These are phyloP conservation scores for Pterostichus niger DNA, from an alignment of 2,888 invertebrate genomes.

Conservation along the genomic window DNA sequence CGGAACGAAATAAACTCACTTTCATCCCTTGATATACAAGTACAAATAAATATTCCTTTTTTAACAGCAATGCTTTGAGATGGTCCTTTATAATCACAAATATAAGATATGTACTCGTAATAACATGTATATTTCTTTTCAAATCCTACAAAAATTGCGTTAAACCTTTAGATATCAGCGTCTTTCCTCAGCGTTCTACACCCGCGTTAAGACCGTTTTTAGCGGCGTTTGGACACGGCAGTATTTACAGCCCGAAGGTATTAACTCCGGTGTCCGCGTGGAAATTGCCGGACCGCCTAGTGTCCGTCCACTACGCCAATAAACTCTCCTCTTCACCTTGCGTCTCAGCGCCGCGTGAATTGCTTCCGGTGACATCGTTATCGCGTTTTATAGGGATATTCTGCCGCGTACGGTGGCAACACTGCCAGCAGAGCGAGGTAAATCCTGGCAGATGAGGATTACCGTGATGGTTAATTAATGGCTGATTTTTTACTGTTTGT, in stretches of 20 bases:
- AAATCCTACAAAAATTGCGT: too few species aligned
- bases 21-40: too few species aligned
- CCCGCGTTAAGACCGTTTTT: neutral
- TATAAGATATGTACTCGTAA: too few species aligned
- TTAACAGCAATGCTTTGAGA: too few species aligned
- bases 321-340: slow-evolving; percentile 1
- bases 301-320: slow-evolving; percentile 1
- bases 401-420: neutral
- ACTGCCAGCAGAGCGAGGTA: neutral
- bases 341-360: slow-evolving; percentile 2
- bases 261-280: slow-evolving; percentile 19
- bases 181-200: too few species aligned
- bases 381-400: slow-evolving; percentile 12
- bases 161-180: too few species aligned
- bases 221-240: neutral
- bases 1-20: too few species aligned
- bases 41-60: too few species aligned
- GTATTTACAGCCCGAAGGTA: slow-evolving; percentile 27
- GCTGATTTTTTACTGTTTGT: slow-evolving; percentile 3
- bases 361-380: slow-evolving; percentile 19
- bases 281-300: slow-evolving; percentile 31
- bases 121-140: too few species aligned
- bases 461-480: slow-evolving; percentile 1
- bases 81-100: too few species aligned
- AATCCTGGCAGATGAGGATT: neutral